Base-by-base conservation (phyloP, 2,113 vertebrate species). In the Corythornis vintsioides region DNA sequence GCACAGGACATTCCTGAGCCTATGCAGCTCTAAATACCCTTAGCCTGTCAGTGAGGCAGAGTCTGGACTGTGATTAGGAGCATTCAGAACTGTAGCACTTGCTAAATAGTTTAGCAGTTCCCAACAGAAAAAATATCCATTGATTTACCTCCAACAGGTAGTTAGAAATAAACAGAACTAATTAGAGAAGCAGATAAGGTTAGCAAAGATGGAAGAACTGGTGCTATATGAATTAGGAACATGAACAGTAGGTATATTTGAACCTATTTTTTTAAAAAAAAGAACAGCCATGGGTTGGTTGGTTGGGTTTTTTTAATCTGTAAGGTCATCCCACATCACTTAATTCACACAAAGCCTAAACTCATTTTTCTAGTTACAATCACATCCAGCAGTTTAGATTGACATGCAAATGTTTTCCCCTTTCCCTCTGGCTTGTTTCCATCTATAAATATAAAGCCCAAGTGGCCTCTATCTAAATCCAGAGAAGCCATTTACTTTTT, bases 1-100 rank as follows among this genome's bases (percentile, higher is more conserved):
- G 47, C 21, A 25, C 2, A 0, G 0, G 40, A 38, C 24, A 38
- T 15, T 52, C 25, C 4, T 3, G 28, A 75, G 26, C 0, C 0
- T 15, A 13, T 3, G 6, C 10, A 53, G 13, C 24, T 55, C 80
- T 13, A 33, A 7, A 20, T 10, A 42, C 15, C n/a, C 67, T 24
- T 8, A 14, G 15, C 18, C 1, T 63, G n/a, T 42, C 73, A 42
- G 69, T 2, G 4, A n/a, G 31, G 24, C 6, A 8, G 9, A 63
- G 33, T 25, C 42, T 48, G 48, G 18, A 20, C 47, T 53, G 7
- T 1, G 11, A 15, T 35, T 11, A 22, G 55, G 31, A 40, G 13
- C 29, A 0, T 7, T 13, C 45, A 28, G 55, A 42, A 80, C 72
- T 1, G 0, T 6, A n/a, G 19, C 60, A 8, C 29, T 60, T 5